Evolutionary conservation across 2,797 vertebrate species (phyloP).

Genomic region (Pipistrellus pygmaeus): DNA sequence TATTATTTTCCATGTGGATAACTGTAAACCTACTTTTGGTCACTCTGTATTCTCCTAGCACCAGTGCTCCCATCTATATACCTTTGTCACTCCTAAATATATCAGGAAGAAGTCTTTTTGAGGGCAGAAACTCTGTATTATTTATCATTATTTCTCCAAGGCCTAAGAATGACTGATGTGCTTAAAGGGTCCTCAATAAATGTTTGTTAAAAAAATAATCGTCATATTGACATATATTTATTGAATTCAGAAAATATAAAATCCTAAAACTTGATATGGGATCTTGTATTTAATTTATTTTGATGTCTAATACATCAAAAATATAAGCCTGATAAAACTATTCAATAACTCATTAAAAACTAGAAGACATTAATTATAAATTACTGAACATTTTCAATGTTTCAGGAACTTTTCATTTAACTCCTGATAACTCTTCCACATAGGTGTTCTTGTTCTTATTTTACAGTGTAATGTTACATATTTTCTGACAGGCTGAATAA

Average conservation of each 20-base stretch:
- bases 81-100: constrained; percentile 1
- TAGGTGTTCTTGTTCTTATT: background rate
- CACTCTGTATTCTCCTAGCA: background rate
- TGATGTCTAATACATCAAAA: constrained; percentile 22
- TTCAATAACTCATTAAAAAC: constrained; percentile 22
- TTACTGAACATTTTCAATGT: constrained; percentile 6
- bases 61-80: background rate
- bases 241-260: constrained; percentile 44
- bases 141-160: background rate
- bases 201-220: constrained; percentile 19
- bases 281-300: constrained; percentile 17
- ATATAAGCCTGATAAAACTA: constrained; percentile 34
- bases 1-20: background rate
- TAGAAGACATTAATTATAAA: background rate
- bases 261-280: background rate
- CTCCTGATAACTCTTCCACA: background rate
- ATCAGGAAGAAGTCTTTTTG: background rate
- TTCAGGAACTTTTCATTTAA: background rate
- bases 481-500: constrained; percentile 39
- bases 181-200: background rate
- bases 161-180: background rate
- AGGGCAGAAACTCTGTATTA: background rate
- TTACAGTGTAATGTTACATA: background rate
- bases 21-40: background rate
- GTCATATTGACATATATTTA: constrained; percentile 11